Conservation (phyloP, 2,113 vertebrate genomes). For the Serilophus lunatus region DNA sequence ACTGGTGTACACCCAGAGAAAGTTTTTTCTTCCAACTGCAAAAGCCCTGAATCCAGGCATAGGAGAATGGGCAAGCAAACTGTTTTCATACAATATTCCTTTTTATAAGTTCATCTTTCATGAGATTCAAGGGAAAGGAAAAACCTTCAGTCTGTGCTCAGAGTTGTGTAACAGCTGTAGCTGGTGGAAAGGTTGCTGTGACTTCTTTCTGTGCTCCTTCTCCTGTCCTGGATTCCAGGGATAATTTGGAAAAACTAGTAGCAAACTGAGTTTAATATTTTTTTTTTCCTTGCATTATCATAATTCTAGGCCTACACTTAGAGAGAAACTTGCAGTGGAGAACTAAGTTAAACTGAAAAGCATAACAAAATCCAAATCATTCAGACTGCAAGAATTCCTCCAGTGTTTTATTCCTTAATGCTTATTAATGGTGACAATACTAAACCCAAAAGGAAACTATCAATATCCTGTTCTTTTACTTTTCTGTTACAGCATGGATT, state of each 20-base stretch:
- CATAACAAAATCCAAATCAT: slow-evolving; percentile 49
- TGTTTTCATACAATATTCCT: slow-evolving; percentile 42
- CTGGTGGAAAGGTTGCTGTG: not conserved
- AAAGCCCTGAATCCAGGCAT: not conserved
- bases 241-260: not conserved
- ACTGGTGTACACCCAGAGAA: not conserved
- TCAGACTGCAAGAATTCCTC: slow-evolving; percentile 21
- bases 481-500: not conserved
- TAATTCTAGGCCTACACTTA: slow-evolving; percentile 28
- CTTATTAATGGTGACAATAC: slow-evolving; percentile 60
- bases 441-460: slow-evolving; percentile 38
- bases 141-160: not conserved
- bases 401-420: slow-evolving; percentile 42
- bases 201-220: not conserved
- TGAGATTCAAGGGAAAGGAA: slow-evolving; percentile 14
- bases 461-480: not conserved
- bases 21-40: not conserved
- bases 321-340: slow-evolving; percentile 50
- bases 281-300: not conserved
- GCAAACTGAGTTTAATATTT: not conserved
- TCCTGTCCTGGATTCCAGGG: not conserved
- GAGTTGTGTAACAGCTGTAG: not conserved
- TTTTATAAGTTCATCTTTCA: slow-evolving; percentile 20
- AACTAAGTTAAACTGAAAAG: slow-evolving; percentile 64
- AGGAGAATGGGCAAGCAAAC: not conserved